Conservation (phyloP, 1,140 invertebrate species). For the Psilanteris sp. region DNA sequence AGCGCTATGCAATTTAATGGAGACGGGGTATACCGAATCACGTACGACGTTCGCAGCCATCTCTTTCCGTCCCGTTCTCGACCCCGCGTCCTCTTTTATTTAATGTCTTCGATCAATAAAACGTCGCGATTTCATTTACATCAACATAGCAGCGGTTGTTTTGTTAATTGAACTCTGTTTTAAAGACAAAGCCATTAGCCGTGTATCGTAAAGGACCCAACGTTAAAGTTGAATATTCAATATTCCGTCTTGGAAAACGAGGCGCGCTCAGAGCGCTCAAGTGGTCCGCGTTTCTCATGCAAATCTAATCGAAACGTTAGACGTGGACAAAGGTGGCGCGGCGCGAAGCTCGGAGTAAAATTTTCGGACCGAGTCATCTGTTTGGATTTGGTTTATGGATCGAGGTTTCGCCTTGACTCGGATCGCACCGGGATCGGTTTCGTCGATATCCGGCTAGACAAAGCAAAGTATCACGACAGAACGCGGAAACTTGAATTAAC, state of each 20-base stretch:
- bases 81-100: neutral
- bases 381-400: slow-evolving; percentile 2
- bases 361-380: neutral
- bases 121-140: slow-evolving; percentile 33
- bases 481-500: slow-evolving; percentile 30
- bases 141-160: neutral
- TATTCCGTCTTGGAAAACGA: slow-evolving; percentile 1
- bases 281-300: slow-evolving; percentile 34
- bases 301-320: slow-evolving; percentile 38
- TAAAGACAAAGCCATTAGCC: slow-evolving; percentile 4
- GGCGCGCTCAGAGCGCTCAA: slow-evolving; percentile 9
- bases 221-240: slow-evolving; percentile 23
- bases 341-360: too few relatives aligned
- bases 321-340: slow-evolving; percentile 1
- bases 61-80: neutral
- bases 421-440: slow-evolving; percentile 21
- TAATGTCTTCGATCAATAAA: slow-evolving; percentile 47
- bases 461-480: slow-evolving; percentile 28
- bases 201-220: too few relatives aligned
- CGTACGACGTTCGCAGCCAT: slow-evolving; percentile 30
- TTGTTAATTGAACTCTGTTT: slow-evolving; percentile 13
- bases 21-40: slow-evolving; percentile 5
- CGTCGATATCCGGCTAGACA: slow-evolving; percentile 32
- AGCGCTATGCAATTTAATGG: slow-evolving; percentile 37
- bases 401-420: neutral